phyloP scores from a whole-genome alignment of 2,797 vertebrate genomes.

The Tragelaphus eurycerus region DNA sequence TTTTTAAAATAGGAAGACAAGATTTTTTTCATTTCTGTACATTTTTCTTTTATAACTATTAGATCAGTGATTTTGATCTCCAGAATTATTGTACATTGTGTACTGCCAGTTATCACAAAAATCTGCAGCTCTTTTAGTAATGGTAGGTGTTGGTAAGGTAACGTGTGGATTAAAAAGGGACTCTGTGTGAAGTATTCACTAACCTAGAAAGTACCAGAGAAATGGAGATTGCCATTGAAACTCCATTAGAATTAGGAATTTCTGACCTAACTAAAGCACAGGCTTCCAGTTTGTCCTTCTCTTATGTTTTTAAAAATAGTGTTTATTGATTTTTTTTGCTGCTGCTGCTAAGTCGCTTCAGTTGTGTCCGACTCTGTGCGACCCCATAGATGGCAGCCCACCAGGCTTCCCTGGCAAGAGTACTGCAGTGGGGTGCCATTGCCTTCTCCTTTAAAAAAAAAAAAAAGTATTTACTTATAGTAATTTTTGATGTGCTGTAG shows the following conservation, averaged over 20 bases:
- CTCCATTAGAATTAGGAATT: background rate
- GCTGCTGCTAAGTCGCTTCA: no score
- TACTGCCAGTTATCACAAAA: background rate
- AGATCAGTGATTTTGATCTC: background rate
- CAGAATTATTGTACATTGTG: background rate
- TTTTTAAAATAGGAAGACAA: background rate
- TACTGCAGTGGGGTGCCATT: no score
- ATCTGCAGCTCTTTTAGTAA: background rate
- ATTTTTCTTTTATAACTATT: conserved; percentile 16
- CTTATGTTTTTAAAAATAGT: background rate
- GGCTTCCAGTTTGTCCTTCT: background rate
- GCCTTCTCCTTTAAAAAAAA: no score
- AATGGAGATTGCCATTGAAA: background rate
- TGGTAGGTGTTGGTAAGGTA: background rate
- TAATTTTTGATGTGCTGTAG: background rate
- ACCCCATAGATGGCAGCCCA: no score
- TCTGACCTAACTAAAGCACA: background rate
- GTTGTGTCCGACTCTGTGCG: no score
- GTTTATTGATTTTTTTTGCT: background rate
- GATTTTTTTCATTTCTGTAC: background rate
- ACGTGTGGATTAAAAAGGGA: background rate
- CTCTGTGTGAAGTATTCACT: background rate
- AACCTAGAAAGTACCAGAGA: background rate
- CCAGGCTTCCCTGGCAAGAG: no score
- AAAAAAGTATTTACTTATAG: background rate